Evolutionary conservation across 2,113 vertebrate species (phyloP).

Genomic region (Oryzias woworae): DNA sequence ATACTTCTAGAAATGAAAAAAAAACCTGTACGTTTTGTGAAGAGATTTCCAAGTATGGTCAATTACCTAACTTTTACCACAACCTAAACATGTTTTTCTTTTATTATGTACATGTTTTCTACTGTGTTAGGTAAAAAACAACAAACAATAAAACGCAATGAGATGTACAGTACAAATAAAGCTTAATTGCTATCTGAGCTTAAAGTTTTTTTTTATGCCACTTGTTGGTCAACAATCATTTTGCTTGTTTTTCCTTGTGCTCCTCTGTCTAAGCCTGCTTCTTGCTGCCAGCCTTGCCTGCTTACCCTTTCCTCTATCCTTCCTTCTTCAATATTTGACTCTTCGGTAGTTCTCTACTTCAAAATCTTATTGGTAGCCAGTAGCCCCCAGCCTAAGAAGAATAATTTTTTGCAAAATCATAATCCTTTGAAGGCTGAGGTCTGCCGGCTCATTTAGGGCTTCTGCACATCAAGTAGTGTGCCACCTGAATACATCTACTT

Average conservation of each 20-base stretch:
- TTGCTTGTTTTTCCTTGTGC: slow-evolving; percentile 22
- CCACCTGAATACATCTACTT: slow-evolving; percentile 33
- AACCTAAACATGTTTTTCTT: too few species aligned
- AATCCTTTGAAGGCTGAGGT: slow-evolving; percentile 14
- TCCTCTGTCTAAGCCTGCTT: slow-evolving; percentile 40
- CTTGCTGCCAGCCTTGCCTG: slow-evolving; percentile 45
- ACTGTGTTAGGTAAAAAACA: too few species aligned
- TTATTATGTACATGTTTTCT: too few species aligned
- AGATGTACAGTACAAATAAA: too few species aligned
- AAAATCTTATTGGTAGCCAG: slow-evolving; percentile 49
- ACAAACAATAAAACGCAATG: too few species aligned
- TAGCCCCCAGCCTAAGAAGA: slow-evolving; percentile 29
- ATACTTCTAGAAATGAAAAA: too few species aligned
- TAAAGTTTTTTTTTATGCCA: slow-evolving; percentile 1
- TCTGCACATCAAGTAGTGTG: background rate
- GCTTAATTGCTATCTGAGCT: slow-evolving; percentile 6
- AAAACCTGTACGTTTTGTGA: too few species aligned
- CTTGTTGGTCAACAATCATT: slow-evolving; percentile 20
- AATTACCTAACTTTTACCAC: too few species aligned
- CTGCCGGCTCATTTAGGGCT: slow-evolving; percentile 38
- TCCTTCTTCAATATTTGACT: slow-evolving; percentile 18
- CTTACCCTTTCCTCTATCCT: slow-evolving; percentile 45
- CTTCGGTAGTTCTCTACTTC: slow-evolving; percentile 14
- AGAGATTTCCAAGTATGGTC: too few species aligned
- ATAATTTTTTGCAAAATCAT: background rate